phyloP scores from a whole-genome alignment of 2,113 vertebrate genomes.

The Donacobius atricapilla region DNA sequence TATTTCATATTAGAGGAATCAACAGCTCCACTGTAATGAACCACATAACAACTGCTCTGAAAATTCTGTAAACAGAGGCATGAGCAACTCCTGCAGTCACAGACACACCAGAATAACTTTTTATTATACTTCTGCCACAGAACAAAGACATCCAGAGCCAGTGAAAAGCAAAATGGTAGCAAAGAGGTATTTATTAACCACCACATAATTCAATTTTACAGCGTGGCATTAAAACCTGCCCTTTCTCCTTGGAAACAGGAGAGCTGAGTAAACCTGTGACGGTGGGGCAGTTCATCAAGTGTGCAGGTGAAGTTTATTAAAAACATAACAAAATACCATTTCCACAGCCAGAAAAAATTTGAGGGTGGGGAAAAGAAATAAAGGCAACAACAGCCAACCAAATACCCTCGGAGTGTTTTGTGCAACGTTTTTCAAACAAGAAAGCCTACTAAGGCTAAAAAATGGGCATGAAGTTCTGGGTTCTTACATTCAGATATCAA shows the following conservation, averaged over 20 bases:
- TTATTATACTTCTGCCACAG: not conserved
- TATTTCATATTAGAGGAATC: not conserved
- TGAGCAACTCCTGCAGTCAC: not conserved
- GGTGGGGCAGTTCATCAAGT: not conserved
- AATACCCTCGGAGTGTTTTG: not conserved
- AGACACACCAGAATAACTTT: not conserved
- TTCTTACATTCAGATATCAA: not conserved
- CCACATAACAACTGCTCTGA: not conserved
- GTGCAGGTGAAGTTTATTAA: not conserved
- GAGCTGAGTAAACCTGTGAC: not conserved
- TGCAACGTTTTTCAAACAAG: not conserved
- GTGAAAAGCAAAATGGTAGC: not conserved
- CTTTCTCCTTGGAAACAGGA: not conserved
- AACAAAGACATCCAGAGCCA: not conserved
- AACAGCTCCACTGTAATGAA: not conserved
- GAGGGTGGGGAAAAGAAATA: not conserved
- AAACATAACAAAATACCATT: not conserved
- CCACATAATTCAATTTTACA: not conserved
- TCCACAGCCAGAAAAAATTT: not conserved
- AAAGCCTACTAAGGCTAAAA: not conserved
- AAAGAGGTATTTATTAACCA: slow-evolving; percentile 15
- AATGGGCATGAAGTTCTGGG: not conserved
- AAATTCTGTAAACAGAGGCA: not conserved
- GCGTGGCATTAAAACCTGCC: not conserved
- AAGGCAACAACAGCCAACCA: not conserved